These are phyloP conservation scores for Steinernema carpocapsae DNA, from an alignment of 2,888 invertebrate species.

Conservation along the genomic window DNA sequence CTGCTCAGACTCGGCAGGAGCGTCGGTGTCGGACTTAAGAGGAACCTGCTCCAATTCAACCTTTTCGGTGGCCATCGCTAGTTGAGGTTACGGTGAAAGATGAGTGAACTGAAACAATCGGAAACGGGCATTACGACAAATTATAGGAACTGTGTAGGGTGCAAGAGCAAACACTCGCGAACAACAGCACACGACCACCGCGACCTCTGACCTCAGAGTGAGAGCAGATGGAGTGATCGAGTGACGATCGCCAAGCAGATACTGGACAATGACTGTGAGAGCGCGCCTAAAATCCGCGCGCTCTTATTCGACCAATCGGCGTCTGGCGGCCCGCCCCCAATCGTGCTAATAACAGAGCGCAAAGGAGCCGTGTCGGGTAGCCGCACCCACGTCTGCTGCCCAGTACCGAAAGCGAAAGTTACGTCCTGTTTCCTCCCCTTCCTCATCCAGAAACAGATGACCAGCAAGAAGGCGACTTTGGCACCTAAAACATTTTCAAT, in stretches of 20 bases:
- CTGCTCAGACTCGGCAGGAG: slow-evolving; percentile 41
- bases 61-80: slow-evolving; percentile 47
- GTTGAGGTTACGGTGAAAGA: background rate
- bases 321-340: slow-evolving; percentile 34
- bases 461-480: background rate
- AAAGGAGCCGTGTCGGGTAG: slow-evolving; percentile 1
- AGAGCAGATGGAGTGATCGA: slow-evolving; percentile 34
- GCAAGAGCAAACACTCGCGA: slow-evolving; percentile 17
- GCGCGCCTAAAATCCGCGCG: slow-evolving; percentile 25
- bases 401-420: background rate
- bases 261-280: slow-evolving; percentile 31
- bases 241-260: slow-evolving; percentile 27
- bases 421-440: slow-evolving; percentile 6
- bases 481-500: background rate
- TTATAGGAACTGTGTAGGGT: background rate
- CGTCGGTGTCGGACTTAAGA: slow-evolving; percentile 57
- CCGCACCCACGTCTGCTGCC: slow-evolving; percentile 18
- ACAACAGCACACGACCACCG: slow-evolving; percentile 7
- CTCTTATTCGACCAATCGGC: slow-evolving; percentile 20
- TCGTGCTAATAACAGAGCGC: slow-evolving; percentile 24
- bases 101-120: slow-evolving; percentile 8
- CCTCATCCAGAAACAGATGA: background rate
- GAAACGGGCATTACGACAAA: too few species aligned
- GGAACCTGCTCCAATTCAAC: slow-evolving; percentile 60
- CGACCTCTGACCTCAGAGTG: slow-evolving; percentile 33